phyloP scores from a whole-genome alignment of 2,888 invertebrate species.

The Stictocephala bisonia region DNA sequence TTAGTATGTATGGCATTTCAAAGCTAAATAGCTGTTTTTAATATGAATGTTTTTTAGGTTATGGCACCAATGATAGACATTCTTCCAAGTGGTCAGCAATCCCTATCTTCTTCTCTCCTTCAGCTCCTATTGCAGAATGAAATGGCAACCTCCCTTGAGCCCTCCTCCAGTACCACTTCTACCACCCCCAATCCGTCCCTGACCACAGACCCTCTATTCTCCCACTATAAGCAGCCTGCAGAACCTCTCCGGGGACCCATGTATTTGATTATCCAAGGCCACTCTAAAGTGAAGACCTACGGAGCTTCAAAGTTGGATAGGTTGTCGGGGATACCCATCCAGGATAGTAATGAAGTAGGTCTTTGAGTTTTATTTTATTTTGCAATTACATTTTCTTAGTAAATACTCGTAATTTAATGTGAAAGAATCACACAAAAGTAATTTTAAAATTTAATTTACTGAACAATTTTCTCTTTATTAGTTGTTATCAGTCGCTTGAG shows the following conservation, averaged over 20 bases:
- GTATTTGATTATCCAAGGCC: slow-evolving; percentile 86
- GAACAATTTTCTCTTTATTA: too few species aligned
- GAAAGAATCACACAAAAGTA: too few species aligned
- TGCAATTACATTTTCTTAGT: too few species aligned
- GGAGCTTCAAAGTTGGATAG: slow-evolving; percentile 66
- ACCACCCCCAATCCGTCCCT: slow-evolving; percentile 64
- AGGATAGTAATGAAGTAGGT: slow-evolving; percentile 68
- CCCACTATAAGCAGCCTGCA: slow-evolving; percentile 72
- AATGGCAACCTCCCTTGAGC: slow-evolving; percentile 42
- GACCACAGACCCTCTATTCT: slow-evolving; percentile 72
- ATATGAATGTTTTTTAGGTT: not conserved
- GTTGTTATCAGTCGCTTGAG: too few species aligned
- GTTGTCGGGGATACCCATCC: slow-evolving; percentile 65
- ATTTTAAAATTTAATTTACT: too few species aligned
- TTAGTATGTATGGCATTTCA: too few species aligned
- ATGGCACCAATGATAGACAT: slow-evolving; percentile 39
- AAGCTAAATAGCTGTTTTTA: too few species aligned
- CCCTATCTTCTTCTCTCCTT: slow-evolving; percentile 25
- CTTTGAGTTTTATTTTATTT: not conserved
- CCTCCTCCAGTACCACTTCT: slow-evolving; percentile 50
- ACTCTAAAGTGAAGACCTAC: slow-evolving; percentile 87
- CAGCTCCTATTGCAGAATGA: slow-evolving; percentile 46
- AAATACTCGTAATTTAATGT: too few species aligned
- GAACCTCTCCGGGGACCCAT: slow-evolving; percentile 71
- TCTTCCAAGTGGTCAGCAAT: slow-evolving; percentile 1